Evolutionary conservation across 2,888 invertebrate genomes (phyloP).

Genomic region (Griposia aprilina): DNA sequence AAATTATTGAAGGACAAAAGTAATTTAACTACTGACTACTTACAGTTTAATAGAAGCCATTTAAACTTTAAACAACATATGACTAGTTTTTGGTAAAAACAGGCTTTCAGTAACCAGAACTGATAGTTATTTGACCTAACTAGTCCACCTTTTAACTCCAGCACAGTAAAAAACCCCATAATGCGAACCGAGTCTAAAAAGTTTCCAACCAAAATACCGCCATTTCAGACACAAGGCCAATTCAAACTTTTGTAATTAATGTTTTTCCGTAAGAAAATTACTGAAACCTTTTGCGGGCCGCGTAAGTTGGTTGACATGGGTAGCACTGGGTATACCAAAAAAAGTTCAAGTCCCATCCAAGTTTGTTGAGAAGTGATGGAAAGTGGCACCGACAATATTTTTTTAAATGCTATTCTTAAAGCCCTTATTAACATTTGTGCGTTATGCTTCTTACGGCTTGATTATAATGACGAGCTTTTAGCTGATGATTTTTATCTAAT

Average conservation of each 20-base stretch:
- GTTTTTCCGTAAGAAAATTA: conserved; percentile 76
- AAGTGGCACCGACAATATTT: conserved; percentile 71
- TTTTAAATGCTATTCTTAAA: conserved; percentile 5
- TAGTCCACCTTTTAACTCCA: conserved; percentile 9
- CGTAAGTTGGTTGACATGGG: conserved; percentile 70
- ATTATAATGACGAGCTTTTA: background rate
- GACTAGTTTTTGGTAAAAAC: background rate
- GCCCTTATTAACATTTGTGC: background rate
- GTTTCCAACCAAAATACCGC: conserved; percentile 53
- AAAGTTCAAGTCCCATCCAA: conserved; percentile 69
- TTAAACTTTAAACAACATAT: background rate
- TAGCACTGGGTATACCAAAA: conserved; percentile 68
- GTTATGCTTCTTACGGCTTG: background rate
- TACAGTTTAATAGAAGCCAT: background rate
- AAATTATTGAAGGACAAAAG: background rate
- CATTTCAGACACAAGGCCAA: conserved; percentile 60
- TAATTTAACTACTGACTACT: background rate
- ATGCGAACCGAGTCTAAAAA: conserved; percentile 31
- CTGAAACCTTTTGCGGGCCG: conserved; percentile 70
- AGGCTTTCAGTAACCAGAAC: background rate
- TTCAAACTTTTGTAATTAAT: conserved; percentile 76
- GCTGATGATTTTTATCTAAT: background rate
- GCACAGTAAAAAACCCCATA: conserved; percentile 10
- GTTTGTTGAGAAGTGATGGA: conserved; percentile 67
- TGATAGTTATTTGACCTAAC: background rate